phyloP scores from a whole-genome alignment of 2,113 vertebrate genomes.

The Anoura caudifer region DNA sequence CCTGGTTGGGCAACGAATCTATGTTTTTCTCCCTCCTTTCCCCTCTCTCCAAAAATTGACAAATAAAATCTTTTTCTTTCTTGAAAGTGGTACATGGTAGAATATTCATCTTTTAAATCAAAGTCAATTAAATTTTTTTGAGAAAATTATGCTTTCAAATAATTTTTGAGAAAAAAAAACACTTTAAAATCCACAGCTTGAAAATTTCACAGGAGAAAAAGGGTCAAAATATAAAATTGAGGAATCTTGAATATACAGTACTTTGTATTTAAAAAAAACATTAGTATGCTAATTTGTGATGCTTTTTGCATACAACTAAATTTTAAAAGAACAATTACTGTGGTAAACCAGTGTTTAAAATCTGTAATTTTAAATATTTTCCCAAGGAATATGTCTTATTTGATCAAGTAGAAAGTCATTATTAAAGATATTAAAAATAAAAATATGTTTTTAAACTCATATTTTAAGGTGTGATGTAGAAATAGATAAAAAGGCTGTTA shows the following conservation, averaged over 20 bases:
- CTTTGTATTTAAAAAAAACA: not conserved
- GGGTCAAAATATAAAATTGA: not conserved
- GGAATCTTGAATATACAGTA: not conserved
- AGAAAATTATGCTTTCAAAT: not conserved
- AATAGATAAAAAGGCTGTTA: not conserved
- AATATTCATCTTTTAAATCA: not conserved
- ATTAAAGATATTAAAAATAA: conserved; percentile 16
- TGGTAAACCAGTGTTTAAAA: not conserved
- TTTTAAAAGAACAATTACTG: conserved; percentile 17
- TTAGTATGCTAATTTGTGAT: not conserved
- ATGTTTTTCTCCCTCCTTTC: too few relatives aligned
- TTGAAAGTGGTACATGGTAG: too few relatives aligned
- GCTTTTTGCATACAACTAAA: not conserved
- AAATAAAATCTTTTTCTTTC: too few relatives aligned
- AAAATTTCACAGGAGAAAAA: conserved; percentile 25
- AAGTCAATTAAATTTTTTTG: conserved; percentile 34
- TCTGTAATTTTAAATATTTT: not conserved
- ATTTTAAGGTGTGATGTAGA: not conserved
- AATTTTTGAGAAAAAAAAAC: conserved; percentile 17
- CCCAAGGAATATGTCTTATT: not conserved
- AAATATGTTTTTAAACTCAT: conserved; percentile 1
- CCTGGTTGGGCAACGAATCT: too few relatives aligned
- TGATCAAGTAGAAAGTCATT: not conserved
- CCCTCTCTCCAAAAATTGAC: too few relatives aligned
- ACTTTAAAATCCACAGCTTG: conserved; percentile 20